phyloP scores from a whole-genome alignment of 2,113 vertebrate genomes.

The Globicephala melas region DNA sequence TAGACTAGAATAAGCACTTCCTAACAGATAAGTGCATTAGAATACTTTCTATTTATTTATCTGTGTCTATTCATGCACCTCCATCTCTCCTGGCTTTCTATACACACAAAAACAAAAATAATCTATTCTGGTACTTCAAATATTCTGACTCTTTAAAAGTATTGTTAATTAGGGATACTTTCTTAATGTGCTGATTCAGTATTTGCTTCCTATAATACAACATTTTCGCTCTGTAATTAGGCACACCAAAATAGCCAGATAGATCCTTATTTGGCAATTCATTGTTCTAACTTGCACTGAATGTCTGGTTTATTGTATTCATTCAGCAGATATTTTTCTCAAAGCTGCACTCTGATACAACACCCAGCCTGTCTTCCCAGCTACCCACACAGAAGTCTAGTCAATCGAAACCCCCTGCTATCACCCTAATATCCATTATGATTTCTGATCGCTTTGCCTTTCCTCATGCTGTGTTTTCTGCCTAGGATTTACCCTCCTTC shows the following conservation, averaged over 20 bases:
- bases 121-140: conserved; percentile 7
- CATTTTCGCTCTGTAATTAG: conserved; percentile 57
- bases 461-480: neutral
- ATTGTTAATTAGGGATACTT: neutral
- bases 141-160: conserved; percentile 45
- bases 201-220: conserved; percentile 50
- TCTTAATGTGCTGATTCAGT: conserved; percentile 40
- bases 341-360: neutral
- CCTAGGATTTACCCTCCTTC: neutral
- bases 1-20: neutral
- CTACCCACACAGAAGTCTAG: neutral
- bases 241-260: conserved; percentile 56
- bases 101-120: neutral
- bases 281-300: conserved; percentile 11
- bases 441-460: neutral
- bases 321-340: conserved; percentile 18
- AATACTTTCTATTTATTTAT: neutral
- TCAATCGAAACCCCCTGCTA: neutral
- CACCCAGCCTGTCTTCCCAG: neutral
- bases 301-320: neutral
- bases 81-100: neutral
- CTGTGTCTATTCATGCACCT: neutral
- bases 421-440: neutral
- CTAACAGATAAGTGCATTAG: neutral
- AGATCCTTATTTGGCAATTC: conserved; percentile 24